A percentile compares a stretch with the other conserved stretches of the same genome.
These are phyloP conservation scores for Coracopsis vasa DNA, from an alignment of 2,113 vertebrate genomes.

Conservation along the genomic window DNA sequence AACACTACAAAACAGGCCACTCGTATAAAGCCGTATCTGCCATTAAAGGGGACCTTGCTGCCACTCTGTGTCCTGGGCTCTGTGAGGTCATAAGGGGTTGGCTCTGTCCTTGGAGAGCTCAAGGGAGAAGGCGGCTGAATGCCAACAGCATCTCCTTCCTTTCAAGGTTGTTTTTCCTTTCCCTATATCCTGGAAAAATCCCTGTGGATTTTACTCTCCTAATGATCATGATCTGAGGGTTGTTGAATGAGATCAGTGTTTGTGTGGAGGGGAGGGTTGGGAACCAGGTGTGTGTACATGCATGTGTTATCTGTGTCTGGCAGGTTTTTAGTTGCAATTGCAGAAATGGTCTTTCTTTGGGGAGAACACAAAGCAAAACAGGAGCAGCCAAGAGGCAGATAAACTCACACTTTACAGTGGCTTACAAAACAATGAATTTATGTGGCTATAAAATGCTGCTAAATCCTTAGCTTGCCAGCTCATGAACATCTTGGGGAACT, in stretches of 20 bases:
- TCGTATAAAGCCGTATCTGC: background rate
- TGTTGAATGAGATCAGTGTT: background rate
- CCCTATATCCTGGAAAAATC: background rate
- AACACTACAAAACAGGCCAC: background rate
- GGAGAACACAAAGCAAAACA: background rate
- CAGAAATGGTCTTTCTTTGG: background rate
- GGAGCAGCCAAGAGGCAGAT: background rate
- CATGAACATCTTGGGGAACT: background rate
- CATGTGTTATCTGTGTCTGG: rapidly evolving
- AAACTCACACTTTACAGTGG: background rate
- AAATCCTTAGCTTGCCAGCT: background rate
- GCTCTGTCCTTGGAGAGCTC: background rate
- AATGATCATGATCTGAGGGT: conserved; percentile 1
- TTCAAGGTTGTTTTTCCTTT: background rate
- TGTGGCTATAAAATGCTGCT: background rate
- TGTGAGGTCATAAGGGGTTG: background rate
- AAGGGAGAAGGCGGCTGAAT: background rate
- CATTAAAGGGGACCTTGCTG: background rate
- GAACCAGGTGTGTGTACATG: rapidly evolving
- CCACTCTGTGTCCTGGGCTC: background rate
- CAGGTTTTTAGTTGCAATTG: background rate
- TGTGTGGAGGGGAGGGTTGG: background rate
- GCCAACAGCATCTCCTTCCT: background rate
- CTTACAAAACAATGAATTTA: background rate
- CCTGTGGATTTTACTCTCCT: background rate